A percentile compares a stretch with the other conserved stretches of the same genome.
Evolutionary conservation across 2,113 vertebrate species (phyloP).

Genomic region (Archilochus colubris): DNA sequence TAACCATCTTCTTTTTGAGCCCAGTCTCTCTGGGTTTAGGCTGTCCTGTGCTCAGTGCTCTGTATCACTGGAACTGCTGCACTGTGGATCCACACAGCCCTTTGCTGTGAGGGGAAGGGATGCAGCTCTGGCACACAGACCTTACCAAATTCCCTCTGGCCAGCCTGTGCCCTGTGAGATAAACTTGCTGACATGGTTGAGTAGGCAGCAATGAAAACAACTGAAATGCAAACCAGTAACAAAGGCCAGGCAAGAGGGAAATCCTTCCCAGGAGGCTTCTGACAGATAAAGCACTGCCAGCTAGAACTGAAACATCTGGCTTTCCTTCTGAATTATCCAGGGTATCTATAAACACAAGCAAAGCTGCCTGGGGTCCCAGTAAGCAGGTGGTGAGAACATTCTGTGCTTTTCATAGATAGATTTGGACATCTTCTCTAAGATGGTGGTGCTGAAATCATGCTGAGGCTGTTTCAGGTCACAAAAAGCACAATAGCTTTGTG

Average conservation of each 20-base stretch:
- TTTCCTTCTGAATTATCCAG: neutral
- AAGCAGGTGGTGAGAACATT: neutral
- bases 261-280: slow-evolving; percentile 6
- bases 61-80: neutral
- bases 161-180: neutral
- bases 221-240: neutral
- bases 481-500: neutral
- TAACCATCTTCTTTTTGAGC: neutral
- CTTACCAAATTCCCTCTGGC: neutral
- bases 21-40: neutral
- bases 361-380: neutral
- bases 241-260: neutral
- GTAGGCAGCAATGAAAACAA: neutral
- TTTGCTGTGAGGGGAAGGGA: neutral
- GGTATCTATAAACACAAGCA: neutral
- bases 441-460: neutral
- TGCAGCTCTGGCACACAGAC: neutral
- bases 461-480: neutral
- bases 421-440: neutral
- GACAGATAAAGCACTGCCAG: neutral
- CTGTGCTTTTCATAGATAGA: neutral
- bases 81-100: neutral
- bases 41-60: neutral
- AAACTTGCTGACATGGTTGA: neutral
- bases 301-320: neutral